Conservation (phyloP, 2,888 invertebrate genomes). For the Homarus gammarus region DNA sequence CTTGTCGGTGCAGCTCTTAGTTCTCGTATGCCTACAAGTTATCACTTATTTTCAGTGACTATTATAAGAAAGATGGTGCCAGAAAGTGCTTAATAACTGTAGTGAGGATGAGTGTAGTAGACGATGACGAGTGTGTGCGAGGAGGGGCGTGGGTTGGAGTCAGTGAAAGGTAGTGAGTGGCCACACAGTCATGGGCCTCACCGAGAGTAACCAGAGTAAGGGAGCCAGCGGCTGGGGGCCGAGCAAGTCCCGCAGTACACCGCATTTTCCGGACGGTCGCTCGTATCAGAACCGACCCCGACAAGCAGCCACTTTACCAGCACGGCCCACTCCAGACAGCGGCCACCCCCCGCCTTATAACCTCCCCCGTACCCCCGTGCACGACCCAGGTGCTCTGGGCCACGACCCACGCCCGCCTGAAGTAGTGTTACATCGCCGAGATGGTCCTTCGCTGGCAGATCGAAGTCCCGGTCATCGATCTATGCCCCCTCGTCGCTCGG, state of each 20-base stretch:
- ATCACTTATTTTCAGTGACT: neutral
- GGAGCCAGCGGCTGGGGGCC: slow-evolving; percentile 34
- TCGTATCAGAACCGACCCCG: slow-evolving; percentile 35
- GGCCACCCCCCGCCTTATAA: neutral
- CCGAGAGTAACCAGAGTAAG: slow-evolving; percentile 59
- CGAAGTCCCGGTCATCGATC: slow-evolving; percentile 14
- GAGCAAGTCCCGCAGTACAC: slow-evolving; percentile 49
- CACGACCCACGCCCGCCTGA: slow-evolving; percentile 53
- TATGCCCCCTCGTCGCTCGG: slow-evolving; percentile 49
- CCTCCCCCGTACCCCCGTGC: slow-evolving; percentile 29
- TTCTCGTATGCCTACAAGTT: too few species aligned
- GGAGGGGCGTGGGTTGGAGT: neutral
- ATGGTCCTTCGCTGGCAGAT: neutral
- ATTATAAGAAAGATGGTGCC: neutral
- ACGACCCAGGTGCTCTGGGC: slow-evolving; percentile 26
- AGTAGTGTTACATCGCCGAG: neutral
- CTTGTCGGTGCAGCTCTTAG: too few species aligned
- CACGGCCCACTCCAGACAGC: slow-evolving; percentile 36
- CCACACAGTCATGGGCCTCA: slow-evolving; percentile 51
- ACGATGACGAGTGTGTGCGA: neutral
- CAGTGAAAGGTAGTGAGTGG: neutral
- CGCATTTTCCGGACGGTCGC: slow-evolving; percentile 40
- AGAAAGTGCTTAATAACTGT: neutral
- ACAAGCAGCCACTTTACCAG: slow-evolving; percentile 56
- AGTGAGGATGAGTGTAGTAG: neutral